Evolutionary conservation across 2,888 invertebrate genomes (phyloP).

Genomic region (Odontomyia ornata): DNA sequence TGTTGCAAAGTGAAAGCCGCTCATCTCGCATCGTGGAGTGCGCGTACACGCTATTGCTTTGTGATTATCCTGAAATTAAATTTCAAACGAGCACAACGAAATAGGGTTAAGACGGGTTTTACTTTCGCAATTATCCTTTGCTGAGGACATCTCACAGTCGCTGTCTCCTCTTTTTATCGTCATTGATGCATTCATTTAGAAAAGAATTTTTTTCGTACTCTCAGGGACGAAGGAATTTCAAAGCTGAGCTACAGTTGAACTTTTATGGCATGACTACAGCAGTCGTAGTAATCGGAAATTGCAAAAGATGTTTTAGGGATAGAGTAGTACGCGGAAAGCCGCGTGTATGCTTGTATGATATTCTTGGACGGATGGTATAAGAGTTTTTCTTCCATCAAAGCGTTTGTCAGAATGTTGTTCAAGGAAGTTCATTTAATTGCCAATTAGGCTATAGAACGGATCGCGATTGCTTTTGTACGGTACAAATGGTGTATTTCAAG

Average conservation of each 20-base stretch:
- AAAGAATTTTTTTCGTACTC: background rate
- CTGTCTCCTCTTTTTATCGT: background rate
- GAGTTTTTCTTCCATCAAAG: too few species aligned
- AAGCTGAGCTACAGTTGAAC: background rate
- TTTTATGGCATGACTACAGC: background rate
- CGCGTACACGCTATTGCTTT: background rate
- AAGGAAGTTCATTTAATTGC: too few species aligned
- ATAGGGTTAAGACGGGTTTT: slow-evolving; percentile 9
- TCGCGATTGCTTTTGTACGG: too few species aligned
- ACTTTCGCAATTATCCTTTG: slow-evolving; percentile 9
- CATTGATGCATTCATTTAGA: slow-evolving; percentile 23
- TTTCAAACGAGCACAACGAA: background rate
- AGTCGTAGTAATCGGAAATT: too few species aligned
- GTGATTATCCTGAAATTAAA: slow-evolving; percentile 14
- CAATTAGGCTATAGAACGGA: too few species aligned
- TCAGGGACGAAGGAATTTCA: background rate
- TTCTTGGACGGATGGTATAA: too few species aligned
- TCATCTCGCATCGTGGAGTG: background rate
- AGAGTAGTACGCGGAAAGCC: too few species aligned
- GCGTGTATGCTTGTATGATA: too few species aligned
- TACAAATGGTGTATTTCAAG: too few species aligned
- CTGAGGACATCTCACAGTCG: background rate
- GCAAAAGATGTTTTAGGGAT: too few species aligned
- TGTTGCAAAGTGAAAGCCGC: background rate
- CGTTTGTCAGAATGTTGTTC: too few species aligned